Evolutionary conservation across 2,888 invertebrate species (phyloP).

Genomic region (Digitonthophagus gazella): DNA sequence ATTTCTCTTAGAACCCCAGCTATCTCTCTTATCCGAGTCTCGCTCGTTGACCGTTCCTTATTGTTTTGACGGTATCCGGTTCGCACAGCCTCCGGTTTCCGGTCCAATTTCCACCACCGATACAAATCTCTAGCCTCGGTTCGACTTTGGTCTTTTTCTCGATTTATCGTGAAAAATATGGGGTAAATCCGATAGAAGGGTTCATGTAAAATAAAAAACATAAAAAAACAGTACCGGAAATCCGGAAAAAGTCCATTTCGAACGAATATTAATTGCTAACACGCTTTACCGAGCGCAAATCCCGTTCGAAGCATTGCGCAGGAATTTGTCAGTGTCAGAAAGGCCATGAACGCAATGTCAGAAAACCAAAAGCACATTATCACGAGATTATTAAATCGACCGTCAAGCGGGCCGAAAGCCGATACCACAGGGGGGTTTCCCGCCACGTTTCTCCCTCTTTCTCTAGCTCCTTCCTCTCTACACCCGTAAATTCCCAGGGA

Average conservation of each 20-base stretch:
- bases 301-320: not conserved
- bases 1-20: not conserved
- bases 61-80: not conserved
- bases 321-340: conserved; percentile 8
- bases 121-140: no score
- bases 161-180: not conserved
- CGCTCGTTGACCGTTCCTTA: not conserved
- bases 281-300: not conserved
- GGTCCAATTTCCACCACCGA: not conserved
- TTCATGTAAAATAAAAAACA: not conserved
- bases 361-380: conserved; percentile 17
- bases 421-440: conserved; percentile 9
- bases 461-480: not conserved
- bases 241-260: not conserved
- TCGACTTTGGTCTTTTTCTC: not conserved
- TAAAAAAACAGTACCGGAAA: not conserved
- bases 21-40: not conserved
- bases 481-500: not conserved
- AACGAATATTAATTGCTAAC: not conserved
- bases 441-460: not conserved
- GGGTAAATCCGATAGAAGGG: not conserved
- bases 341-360: conserved; percentile 13
- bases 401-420: conserved; percentile 7
- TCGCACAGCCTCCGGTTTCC: not conserved
- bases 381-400: conserved; percentile 16